These are phyloP conservation scores for Trissolcus brochymenae DNA, from an alignment of 2,888 invertebrate genomes.

Conservation along the genomic window DNA sequence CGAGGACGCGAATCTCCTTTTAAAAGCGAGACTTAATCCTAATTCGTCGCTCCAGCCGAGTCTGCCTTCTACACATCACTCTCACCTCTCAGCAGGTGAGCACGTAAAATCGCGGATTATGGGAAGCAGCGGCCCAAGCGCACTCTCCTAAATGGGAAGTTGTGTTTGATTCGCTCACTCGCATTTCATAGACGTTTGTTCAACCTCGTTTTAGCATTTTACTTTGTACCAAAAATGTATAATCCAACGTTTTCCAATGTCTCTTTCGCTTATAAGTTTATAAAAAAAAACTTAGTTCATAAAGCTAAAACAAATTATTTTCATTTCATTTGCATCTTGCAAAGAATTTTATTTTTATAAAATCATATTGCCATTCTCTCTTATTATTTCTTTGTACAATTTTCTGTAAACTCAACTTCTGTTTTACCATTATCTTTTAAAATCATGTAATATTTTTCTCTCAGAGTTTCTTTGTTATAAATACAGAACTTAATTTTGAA, in stretches of 20 bases:
- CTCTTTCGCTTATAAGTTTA: background rate
- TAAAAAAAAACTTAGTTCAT: background rate
- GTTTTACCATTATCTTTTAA: too few relatives aligned
- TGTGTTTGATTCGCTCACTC: constrained; percentile 44
- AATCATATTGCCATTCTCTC: too few relatives aligned
- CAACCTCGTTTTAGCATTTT: constrained; percentile 12
- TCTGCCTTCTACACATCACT: constrained; percentile 72
- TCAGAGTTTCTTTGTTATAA: too few relatives aligned
- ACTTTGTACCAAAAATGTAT: background rate
- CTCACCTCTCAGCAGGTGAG: constrained; percentile 74
- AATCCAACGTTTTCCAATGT: background rate
- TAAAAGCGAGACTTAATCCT: constrained; percentile 91
- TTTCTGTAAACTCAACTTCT: too few relatives aligned
- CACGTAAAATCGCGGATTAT: constrained; percentile 52
- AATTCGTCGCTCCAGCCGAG: constrained; percentile 76
- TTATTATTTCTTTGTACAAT: too few relatives aligned
- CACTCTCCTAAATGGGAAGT: constrained; percentile 54
- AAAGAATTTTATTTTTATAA: too few relatives aligned
- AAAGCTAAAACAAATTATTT: background rate
- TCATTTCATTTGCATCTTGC: background rate
- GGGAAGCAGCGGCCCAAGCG: constrained; percentile 37
- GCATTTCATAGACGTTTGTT: constrained; percentile 15
- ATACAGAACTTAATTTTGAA: too few relatives aligned
- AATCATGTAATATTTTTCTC: too few relatives aligned
- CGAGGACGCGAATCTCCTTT: constrained; percentile 76